These are phyloP conservation scores for Hedychridium roseum DNA, from an alignment of 2,888 invertebrate species.

Conservation along the genomic window DNA sequence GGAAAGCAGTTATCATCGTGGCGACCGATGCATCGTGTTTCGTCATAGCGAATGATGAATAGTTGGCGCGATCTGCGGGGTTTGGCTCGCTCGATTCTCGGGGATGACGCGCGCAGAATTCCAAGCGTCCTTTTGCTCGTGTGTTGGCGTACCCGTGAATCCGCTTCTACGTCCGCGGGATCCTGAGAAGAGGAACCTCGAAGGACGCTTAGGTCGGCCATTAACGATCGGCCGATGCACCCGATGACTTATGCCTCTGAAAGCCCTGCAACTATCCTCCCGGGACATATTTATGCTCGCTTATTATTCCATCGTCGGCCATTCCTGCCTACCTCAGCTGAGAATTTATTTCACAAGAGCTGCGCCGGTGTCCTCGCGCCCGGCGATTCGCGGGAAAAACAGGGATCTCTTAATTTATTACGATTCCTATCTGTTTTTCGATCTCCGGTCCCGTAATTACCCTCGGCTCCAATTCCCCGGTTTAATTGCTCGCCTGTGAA, in stretches of 20 bases:
- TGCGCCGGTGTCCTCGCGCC: too few relatives aligned
- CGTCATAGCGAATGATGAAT: conserved; percentile 14
- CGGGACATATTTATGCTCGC: not conserved
- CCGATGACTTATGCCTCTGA: conserved; percentile 8
- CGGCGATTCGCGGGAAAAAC: not conserved
- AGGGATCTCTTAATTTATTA: not conserved
- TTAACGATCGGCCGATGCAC: conserved; percentile 35
- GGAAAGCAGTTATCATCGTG: too few relatives aligned
- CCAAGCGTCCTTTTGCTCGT: conserved; percentile 9
- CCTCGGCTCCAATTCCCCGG: too few relatives aligned
- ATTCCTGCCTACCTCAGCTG: too few relatives aligned
- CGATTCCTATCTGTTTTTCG: too few relatives aligned
- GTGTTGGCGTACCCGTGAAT: conserved; percentile 11
- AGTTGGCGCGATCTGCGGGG: conserved; percentile 15
- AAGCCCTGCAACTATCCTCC: not conserved
- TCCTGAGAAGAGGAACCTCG: conserved; percentile 17
- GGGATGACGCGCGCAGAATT: conserved; percentile 11
- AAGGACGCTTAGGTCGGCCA: conserved; percentile 30
- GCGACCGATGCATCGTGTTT: conserved; percentile 1
- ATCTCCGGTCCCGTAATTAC: too few relatives aligned
- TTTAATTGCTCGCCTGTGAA: too few relatives aligned
- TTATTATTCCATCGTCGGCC: not conserved
- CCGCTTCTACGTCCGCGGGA: conserved; percentile 13
- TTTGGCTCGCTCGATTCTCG: too few relatives aligned
- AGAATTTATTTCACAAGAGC: too few relatives aligned